These are phyloP conservation scores for Forficula auricularia DNA, from an alignment of 1,140 invertebrate genomes.

Conservation along the genomic window DNA sequence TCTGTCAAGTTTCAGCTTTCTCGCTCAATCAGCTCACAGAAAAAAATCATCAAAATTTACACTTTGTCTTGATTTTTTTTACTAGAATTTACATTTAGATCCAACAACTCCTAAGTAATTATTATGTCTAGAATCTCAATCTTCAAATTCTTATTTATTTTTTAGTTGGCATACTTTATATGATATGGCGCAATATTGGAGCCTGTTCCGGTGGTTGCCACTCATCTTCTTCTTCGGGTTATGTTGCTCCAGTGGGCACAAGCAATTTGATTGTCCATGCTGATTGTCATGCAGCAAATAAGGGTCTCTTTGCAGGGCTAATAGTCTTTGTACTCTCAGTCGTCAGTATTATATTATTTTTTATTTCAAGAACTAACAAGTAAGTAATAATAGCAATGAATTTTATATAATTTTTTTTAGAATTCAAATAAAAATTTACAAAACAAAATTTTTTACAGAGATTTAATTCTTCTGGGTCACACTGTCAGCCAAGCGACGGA, in stretches of 20 bases:
- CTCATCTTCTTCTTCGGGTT: slow-evolving; percentile 10
- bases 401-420: slow-evolving; percentile 16
- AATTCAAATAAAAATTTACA: slow-evolving; percentile 7
- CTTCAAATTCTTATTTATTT: slow-evolving; percentile 4
- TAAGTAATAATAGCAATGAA: slow-evolving; percentile 15
- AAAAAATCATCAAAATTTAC: too few species aligned
- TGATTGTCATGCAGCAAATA: slow-evolving; percentile 54
- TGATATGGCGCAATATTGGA: slow-evolving; percentile 54
- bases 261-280: slow-evolving; percentile 45
- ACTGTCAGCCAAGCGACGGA: slow-evolving; percentile 29
- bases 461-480: slow-evolving; percentile 26
- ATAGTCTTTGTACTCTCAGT: slow-evolving; percentile 41
- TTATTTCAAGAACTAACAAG: slow-evolving; percentile 39
- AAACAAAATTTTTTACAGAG: slow-evolving; percentile 15
- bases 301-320: slow-evolving; percentile 47
- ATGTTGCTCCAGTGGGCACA: slow-evolving; percentile 6
- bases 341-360: slow-evolving; percentile 48
- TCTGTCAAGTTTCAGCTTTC: too few species aligned
- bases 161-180: slow-evolving; percentile 48
- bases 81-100: too few species aligned
- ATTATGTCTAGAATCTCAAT: too few species aligned
- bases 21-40: too few species aligned
- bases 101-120: too few species aligned
- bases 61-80: too few species aligned
- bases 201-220: slow-evolving; percentile 23